Evolutionary conservation across 2,888 invertebrate genomes (phyloP).

Genomic region (Cyaniris semiargus): DNA sequence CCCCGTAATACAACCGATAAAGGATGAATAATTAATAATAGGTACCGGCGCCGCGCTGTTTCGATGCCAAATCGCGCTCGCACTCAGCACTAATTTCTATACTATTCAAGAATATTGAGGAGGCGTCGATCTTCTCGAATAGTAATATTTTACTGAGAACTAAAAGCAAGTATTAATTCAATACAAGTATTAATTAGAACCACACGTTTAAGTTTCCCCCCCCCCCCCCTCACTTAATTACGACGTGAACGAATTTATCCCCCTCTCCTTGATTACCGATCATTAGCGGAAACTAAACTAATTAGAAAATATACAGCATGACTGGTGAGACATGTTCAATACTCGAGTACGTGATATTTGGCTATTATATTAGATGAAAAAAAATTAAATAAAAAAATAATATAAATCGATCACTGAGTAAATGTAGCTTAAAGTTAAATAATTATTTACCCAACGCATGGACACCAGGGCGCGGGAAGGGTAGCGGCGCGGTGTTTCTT

Average conservation of each 20-base stretch:
- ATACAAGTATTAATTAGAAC: not conserved
- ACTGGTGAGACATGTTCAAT: too few species aligned
- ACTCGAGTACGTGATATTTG: too few species aligned
- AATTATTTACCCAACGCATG: too few species aligned
- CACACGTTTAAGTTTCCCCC: not conserved
- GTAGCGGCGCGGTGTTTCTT: too few species aligned
- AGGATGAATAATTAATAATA: too few species aligned
- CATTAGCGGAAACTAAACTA: constrained; percentile 13
- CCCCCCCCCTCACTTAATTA: not conserved
- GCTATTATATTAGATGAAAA: too few species aligned
- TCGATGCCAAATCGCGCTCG: not conserved
- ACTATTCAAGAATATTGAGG: not conserved
- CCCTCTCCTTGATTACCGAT: not conserved
- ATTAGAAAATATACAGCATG: constrained; percentile 11
- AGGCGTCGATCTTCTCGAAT: not conserved
- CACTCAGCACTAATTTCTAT: not conserved
- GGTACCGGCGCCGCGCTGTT: not conserved
- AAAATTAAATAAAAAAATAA: too few species aligned
- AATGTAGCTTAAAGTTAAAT: too few species aligned
- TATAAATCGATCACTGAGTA: too few species aligned
- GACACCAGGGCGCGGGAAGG: too few species aligned
- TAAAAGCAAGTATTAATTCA: not conserved
- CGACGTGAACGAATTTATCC: not conserved
- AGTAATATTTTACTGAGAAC: not conserved
- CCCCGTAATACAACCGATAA: too few species aligned